Percentiles rank a stretch among this genome's conserved stretches.
phyloP scores from a whole-genome alignment of 2,113 vertebrate species.

The Tyto alba region DNA sequence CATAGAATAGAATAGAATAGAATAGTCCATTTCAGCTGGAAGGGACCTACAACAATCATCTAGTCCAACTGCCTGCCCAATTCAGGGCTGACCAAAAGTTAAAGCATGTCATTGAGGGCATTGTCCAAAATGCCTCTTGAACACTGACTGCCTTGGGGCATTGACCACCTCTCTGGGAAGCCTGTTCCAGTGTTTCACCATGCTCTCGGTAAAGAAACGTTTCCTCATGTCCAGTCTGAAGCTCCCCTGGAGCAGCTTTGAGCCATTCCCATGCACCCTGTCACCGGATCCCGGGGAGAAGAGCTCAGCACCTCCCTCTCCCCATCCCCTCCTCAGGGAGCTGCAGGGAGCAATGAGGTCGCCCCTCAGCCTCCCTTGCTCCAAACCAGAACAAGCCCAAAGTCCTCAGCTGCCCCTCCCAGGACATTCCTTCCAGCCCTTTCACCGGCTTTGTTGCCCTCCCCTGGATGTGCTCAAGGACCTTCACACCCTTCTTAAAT shows the following conservation, averaged over 20 bases:
- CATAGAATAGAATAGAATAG: too few relatives aligned
- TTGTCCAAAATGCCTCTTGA: neutral
- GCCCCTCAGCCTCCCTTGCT: neutral
- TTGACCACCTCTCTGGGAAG: neutral
- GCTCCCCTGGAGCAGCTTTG: neutral
- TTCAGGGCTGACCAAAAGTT: neutral
- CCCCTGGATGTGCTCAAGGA: neutral
- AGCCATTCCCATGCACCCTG: fast-evolving
- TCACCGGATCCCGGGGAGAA: neutral
- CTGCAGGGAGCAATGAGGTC: neutral
- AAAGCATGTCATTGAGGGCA: neutral
- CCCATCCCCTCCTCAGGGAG: neutral
- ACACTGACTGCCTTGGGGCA: neutral
- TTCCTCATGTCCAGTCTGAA: neutral
- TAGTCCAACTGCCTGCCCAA: neutral
- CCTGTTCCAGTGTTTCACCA: neutral
- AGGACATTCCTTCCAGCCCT: neutral
- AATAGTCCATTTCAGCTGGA: neutral
- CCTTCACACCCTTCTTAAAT: neutral
- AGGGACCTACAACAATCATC: neutral
- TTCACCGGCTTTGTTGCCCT: neutral
- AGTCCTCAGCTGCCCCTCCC: neutral
- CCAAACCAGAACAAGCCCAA: neutral
- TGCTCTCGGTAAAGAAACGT: neutral
- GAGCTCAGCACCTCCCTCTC: neutral